Evolutionary conservation across 1,140 invertebrate genomes (phyloP), one percentile per base, ranked within the genome.

Genomic region (Procambarus clarkii): DNA sequence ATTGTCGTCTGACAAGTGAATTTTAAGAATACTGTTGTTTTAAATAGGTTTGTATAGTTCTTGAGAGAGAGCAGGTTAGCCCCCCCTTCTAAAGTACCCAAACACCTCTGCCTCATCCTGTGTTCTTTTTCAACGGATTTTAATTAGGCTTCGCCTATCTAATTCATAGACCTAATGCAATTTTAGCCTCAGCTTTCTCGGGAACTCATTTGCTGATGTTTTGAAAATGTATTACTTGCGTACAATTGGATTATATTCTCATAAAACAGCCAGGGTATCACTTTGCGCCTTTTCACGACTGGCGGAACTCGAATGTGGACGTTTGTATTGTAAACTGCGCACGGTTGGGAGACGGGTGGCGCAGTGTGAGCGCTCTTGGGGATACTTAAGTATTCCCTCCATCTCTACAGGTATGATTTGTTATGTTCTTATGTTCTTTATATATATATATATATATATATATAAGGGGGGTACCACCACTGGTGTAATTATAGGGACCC

Each of bases 171-270:
- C 60, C 7, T 89, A 83, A 89, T 89, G 69, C 44, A 44, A 89
- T 89, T 34, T 89, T 89, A 24, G 58, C 79, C 21, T 76, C 60
- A 74, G 79, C 71, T 82, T 74, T 81, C 80, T 89, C 80, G 45
- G 87, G 45, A 80, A 64, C 87, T 89, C 87, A 89, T 89, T 89
- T 82, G 87, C 64, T 80, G 79, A 76, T 89, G 87, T 89, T 89
- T 88, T 89, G 87, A 89, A 82, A 89, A 89, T 81, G 87, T 89
- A 89, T 89, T 89, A 89, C 80, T 76, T 74, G 45, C 46, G 34
- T 54, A 24, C n/a, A 58, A 81, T 81, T 82, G 44, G 18, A 74
- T 81, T 89, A 81, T 18, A 11, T 71, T 81, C 78, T 81, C 58
- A 80, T 88, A 88, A 50, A 81, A 88, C 74, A 76, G 45, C 44